phyloP scores from a whole-genome alignment of 37 sponge, comb jelly and placozoan species.

The Ephydatia muelleri region DNA sequence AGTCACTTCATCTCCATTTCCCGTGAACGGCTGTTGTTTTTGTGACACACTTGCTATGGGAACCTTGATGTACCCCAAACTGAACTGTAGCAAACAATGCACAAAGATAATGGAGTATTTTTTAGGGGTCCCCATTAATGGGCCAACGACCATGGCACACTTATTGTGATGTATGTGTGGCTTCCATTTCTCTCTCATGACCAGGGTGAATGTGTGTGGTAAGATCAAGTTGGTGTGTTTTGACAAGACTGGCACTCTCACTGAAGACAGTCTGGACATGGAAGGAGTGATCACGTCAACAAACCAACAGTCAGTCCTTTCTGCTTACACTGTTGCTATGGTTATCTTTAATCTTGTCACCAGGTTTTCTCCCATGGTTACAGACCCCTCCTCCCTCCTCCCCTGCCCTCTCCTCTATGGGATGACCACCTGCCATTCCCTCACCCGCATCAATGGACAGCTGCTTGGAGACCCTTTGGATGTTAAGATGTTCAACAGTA shows the following conservation, averaged over 20 bases:
- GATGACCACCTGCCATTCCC: conserved; percentile 89
- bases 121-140: no score
- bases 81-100: no score
- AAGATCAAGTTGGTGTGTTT: conserved; percentile 93
- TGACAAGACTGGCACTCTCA: conserved; percentile 98
- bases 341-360: neutral
- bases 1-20: no score
- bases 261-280: conserved; percentile 87
- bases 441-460: conserved; percentile 73
- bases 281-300: conserved; percentile 34
- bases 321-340: neutral
- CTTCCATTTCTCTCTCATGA: no score
- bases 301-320: neutral
- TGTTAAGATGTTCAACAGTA: conserved; percentile 87
- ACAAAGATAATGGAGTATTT: no score
- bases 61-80: no score
- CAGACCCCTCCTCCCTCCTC: conserved; percentile 35
- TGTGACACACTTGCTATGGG: no score
- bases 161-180: no score
- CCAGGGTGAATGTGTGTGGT: conserved; percentile 88
- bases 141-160: no score
- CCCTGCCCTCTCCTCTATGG: conserved; percentile 42
- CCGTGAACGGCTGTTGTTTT: no score
- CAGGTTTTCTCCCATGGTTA: conserved; percentile 43
- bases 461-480: conserved; percentile 91